Conservation (phyloP, 2,888 invertebrate genomes). For the Pristionchus maxplancki region DNA sequence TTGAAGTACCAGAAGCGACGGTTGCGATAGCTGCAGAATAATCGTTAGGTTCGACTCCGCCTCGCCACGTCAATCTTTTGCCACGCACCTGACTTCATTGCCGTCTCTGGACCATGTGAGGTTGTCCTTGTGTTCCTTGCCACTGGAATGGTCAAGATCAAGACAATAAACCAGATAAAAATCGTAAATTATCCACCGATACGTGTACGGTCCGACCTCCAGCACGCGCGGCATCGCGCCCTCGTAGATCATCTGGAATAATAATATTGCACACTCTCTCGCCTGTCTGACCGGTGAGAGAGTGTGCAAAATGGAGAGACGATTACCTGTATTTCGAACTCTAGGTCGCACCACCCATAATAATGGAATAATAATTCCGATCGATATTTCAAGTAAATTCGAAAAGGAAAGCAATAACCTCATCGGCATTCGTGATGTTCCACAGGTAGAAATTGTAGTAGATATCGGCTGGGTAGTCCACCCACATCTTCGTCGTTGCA, state of each 20-base stretch:
- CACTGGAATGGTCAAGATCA: background rate
- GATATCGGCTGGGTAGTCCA: background rate
- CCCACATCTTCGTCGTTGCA: background rate
- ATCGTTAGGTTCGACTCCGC: background rate
- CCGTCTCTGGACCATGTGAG: background rate
- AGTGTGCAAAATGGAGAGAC: too few relatives aligned
- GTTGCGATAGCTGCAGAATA: background rate
- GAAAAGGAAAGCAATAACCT: background rate
- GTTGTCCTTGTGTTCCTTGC: background rate
- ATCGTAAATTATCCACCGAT: background rate
- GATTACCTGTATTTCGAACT: too few relatives aligned
- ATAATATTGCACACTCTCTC: background rate
- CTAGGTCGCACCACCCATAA: background rate
- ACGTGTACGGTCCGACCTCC: background rate
- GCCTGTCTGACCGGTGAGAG: too few relatives aligned
- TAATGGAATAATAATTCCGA: background rate
- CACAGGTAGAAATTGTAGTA: conserved; percentile 23
- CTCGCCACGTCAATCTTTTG: too few relatives aligned
- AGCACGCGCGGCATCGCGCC: background rate
- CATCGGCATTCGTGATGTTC: conserved; percentile 34
- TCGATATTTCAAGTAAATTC: background rate
- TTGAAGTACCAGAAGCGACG: background rate
- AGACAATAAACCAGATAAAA: background rate
- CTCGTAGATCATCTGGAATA: conserved; percentile 7
- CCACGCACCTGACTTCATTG: background rate